A percentile compares a stretch with the other conserved stretches of the same genome.
phyloP scores from a whole-genome alignment of 2,113 vertebrate species.

The Myotis brandtii region DNA sequence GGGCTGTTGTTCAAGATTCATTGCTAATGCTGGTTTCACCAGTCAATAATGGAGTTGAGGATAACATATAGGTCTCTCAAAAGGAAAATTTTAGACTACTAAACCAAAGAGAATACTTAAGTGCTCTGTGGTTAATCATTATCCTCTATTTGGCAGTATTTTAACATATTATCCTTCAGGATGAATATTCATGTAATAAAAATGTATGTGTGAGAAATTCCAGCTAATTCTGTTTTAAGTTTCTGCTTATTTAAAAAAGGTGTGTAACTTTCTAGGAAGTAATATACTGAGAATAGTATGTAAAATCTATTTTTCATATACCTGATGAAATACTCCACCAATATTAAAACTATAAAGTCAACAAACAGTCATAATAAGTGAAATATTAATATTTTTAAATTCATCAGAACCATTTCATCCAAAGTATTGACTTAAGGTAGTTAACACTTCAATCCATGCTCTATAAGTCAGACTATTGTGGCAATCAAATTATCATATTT shows the following conservation, averaged over 20 bases:
- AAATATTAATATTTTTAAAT: background rate
- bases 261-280: background rate
- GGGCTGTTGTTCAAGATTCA: background rate
- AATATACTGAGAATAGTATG: background rate
- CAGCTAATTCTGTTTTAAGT: background rate
- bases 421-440: constrained; percentile 13
- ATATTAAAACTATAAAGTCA: background rate
- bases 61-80: background rate
- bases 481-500: constrained; percentile 1
- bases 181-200: background rate
- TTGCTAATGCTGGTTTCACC: background rate
- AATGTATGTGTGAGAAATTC: background rate
- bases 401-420: background rate
- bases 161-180: background rate
- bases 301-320: background rate
- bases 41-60: background rate
- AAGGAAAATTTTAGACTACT: background rate
- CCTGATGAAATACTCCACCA: background rate
- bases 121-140: background rate
- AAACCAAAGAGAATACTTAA: background rate
- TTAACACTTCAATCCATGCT: background rate
- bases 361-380: background rate
- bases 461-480: background rate
- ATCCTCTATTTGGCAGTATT: background rate
- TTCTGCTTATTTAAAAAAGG: background rate